Percentiles rank a stretch among this genome's conserved stretches.
phyloP scores from a whole-genome alignment of 2,113 vertebrate species.

The Carassius carassius region DNA sequence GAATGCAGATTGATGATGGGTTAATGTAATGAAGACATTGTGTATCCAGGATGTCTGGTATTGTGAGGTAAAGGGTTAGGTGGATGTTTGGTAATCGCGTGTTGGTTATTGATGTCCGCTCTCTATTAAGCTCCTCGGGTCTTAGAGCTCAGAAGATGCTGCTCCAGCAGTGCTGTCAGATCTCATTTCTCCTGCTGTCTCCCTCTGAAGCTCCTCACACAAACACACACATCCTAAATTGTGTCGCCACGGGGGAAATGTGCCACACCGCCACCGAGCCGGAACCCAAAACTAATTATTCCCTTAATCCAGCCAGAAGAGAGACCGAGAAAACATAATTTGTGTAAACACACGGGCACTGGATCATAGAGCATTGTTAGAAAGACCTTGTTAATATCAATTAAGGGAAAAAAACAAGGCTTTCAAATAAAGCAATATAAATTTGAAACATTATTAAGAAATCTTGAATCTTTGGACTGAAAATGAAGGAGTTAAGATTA shows the following conservation, averaged over 20 bases:
- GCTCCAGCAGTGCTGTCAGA: constrained; percentile 45
- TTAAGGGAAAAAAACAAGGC: background rate
- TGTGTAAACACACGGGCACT: constrained; percentile 25
- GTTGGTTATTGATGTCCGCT: constrained; percentile 32
- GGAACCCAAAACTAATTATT: constrained; percentile 30
- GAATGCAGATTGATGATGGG: constrained; percentile 9
- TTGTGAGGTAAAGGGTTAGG: background rate
- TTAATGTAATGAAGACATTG: constrained; percentile 3
- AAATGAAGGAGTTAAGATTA: background rate
- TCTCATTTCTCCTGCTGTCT: constrained; percentile 5
- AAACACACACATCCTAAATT: background rate
- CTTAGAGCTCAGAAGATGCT: constrained; percentile 1
- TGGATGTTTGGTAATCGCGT: background rate
- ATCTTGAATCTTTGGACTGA: too few relatives aligned
- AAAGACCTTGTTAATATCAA: constrained; percentile 18
- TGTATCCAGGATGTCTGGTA: background rate
- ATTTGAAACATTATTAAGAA: background rate
- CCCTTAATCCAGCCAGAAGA: background rate
- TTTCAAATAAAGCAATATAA: background rate
- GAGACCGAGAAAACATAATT: background rate
- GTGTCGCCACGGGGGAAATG: background rate
- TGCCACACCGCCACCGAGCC: background rate
- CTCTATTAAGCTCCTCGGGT: constrained; percentile 35
- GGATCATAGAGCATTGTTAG: background rate
- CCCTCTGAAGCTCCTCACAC: constrained; percentile 25